Evolutionary conservation across 2,797 vertebrate genomes (phyloP).

Genomic region (Tolypeutes matacus): DNA sequence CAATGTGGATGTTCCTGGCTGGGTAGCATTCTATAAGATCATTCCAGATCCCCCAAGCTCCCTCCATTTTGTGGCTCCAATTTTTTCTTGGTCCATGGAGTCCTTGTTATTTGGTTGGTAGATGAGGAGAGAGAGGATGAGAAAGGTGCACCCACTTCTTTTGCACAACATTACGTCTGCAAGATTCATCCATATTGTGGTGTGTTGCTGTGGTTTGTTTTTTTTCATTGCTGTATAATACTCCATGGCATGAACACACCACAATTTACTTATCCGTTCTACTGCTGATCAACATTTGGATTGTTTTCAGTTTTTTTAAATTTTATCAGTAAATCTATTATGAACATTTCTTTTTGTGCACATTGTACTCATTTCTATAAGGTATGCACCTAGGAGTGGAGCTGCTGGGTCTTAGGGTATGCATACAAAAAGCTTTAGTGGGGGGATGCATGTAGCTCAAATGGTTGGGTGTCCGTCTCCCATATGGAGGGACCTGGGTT

Average conservation of each 20-base stretch:
- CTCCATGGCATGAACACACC: not conserved
- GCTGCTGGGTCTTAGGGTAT: not conserved
- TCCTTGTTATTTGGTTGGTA: not conserved
- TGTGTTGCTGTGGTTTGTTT: not conserved
- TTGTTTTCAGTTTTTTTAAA: not conserved
- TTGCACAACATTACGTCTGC: not conserved
- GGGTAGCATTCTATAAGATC: not conserved
- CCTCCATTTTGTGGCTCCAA: not conserved
- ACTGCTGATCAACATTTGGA: not conserved
- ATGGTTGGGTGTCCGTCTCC: no score
- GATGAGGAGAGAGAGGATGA: not conserved
- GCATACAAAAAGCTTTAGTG: not conserved
- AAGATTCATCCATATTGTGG: not conserved
- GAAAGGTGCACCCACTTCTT: not conserved
- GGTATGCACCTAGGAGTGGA: not conserved
- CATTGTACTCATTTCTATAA: not conserved
- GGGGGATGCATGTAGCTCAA: no score
- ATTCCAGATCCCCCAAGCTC: no score
- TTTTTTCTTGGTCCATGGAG: not conserved
- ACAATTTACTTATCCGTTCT: no score
- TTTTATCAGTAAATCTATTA: not conserved
- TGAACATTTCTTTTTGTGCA: not conserved
- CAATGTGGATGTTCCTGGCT: not conserved
- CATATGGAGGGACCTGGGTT: no score
- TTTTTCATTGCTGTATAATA: not conserved